phyloP scores from a whole-genome alignment of 2,888 invertebrate species.

The Unio delphinus region DNA sequence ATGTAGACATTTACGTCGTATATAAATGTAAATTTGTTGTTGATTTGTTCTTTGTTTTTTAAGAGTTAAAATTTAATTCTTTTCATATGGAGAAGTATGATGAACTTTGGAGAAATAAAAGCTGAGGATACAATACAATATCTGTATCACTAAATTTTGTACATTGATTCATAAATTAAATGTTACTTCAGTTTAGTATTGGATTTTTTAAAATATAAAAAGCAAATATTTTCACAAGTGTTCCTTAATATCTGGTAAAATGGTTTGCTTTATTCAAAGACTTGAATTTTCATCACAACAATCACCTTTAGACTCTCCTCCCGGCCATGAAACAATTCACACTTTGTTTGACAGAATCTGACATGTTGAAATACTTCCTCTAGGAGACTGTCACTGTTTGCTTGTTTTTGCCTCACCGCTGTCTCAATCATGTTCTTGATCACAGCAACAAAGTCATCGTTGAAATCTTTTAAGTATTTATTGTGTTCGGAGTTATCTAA shows the following conservation, averaged over 20 bases:
- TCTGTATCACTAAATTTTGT: no score
- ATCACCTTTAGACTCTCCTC: slow-evolving; percentile 78
- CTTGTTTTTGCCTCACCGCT: slow-evolving; percentile 36
- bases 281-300: not conserved
- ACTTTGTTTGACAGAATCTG: slow-evolving; percentile 80
- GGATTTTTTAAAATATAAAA: not conserved
- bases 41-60: no score
- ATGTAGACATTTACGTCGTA: not conserved
- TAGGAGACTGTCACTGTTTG: slow-evolving; percentile 74
- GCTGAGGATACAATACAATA: no score
- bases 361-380: slow-evolving; percentile 83
- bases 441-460: slow-evolving; percentile 79
- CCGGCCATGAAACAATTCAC: slow-evolving; percentile 81
- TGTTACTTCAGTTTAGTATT: not conserved
- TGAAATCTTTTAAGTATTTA: slow-evolving; percentile 79
- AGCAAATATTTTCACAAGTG: not conserved
- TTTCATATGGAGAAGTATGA: no score
- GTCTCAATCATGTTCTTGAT: slow-evolving; percentile 81
- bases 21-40: no score
- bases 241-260: not conserved
- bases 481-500: slow-evolving; percentile 75
- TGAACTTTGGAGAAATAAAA: no score
- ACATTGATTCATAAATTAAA: not conserved
- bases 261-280: not conserved
- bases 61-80: no score